Evolutionary conservation across 2,888 invertebrate genomes (phyloP), one percentile per base, ranked within the genome.

Genomic region (Scelioninae gen. 1): DNA sequence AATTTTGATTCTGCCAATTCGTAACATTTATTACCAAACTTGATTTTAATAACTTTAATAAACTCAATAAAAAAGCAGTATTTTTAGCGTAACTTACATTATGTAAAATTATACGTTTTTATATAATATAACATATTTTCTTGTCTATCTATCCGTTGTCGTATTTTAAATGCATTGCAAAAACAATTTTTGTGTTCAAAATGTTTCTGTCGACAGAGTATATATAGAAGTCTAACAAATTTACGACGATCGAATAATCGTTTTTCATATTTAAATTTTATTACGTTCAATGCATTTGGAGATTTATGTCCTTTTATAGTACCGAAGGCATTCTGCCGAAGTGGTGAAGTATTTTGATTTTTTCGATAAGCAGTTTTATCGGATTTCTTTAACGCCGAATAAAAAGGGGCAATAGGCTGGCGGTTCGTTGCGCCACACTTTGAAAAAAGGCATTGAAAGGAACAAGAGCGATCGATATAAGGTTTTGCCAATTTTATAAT

Each of bases 401-500:
- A 68, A 77, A 82, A 72, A 53, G 4, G 40, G 62, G 45, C 58
- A 60, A 68, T 68, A 75, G 80, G 75, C 76, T 60, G 58, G 74
- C 66, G 75, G 69, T 60, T 75, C 71, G 71, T 65, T 66, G 74
- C 60, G 56, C 58, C 63, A 63, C 78, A 75, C 75, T 75, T 23
- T 62, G 51, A 56, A 75, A 74, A 77, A 68, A 81, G 84, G 80
- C 76, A 74, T 74, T 69, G 77, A 84, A 77, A 74, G 68, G 66
- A 76, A 72, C 68, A 62, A 82, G 84, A 55, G 75, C 85, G 88
- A 88, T 90, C 89, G 85, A 90, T 90, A 84, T 76, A 88, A 87
- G 82, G 87, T 87, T 85, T 86, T 82, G 86, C 85, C 87, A 89
- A 89, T 90, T 89, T 90, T 87, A 89, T 88, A 89, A 89, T 90